Evolutionary conservation across 1,140 invertebrate species (phyloP).

Genomic region (Telenomus remus): DNA sequence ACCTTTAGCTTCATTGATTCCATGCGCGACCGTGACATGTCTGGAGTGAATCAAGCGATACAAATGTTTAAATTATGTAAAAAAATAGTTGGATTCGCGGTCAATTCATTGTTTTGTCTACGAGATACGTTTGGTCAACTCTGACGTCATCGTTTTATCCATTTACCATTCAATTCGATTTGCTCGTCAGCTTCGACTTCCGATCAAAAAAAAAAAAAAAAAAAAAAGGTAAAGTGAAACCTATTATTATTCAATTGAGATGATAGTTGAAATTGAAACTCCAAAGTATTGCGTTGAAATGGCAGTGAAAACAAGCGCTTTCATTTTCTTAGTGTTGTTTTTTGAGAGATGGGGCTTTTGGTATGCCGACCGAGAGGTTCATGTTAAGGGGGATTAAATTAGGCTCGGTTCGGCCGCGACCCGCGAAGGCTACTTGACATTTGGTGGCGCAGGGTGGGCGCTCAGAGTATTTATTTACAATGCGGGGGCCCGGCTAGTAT

Average conservation of each 20-base stretch:
- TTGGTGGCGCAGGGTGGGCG: constrained; percentile 60
- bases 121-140: no score
- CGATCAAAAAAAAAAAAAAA: no score
- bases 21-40: constrained; percentile 46
- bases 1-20: constrained; percentile 59
- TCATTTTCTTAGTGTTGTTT: neutral
- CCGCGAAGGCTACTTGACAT: constrained; percentile 70
- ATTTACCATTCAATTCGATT: no score
- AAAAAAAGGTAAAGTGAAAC: no score
- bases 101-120: constrained; percentile 2
- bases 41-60: constrained; percentile 44
- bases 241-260: no score
- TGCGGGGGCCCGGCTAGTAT: constrained; percentile 55
- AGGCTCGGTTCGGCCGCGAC: constrained; percentile 59
- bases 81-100: constrained; percentile 9
- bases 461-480: constrained; percentile 64
- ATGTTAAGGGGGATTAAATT: constrained; percentile 68
- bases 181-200: no score
- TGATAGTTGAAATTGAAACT: no score
- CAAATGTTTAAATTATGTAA: constrained; percentile 51
- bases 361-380: constrained; percentile 10
- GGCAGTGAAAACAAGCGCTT: neutral
- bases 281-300: no score
- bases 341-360: constrained; percentile 12
- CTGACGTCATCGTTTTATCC: no score